Base-by-base conservation (phyloP, 2,797 vertebrate genomes). In the Columba guinea region DNA sequence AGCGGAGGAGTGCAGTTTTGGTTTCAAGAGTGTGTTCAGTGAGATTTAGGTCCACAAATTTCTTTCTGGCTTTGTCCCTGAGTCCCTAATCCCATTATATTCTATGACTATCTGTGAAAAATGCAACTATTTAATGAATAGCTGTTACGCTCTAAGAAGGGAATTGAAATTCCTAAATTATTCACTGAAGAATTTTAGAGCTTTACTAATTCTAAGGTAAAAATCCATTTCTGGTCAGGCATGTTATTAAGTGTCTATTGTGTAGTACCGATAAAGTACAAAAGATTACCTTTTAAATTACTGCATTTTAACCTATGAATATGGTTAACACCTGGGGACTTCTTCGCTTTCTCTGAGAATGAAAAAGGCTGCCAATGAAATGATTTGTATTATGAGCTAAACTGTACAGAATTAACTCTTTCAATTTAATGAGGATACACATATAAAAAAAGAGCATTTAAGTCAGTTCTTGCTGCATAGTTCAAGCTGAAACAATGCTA, bases 241-340 rank as follows among this genome's bases (percentile, higher is more conserved):
- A 70, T 69, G n/a, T 87, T 77, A 70, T 88, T 94, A 92, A 95
- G 35, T n/a, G 79, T 80, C 86, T 77, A 17, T 94, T 93, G 62
- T 95, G 28, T 73, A 82, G 41, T 87, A 27, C 53, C 73, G 52
- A 95, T 87, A 95, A 96, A 27, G 79, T 86, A 20, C 60, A 91
- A 94, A 89, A 83, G 78, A 95, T 95, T 90, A 49, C n/a, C 34
- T 91, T 96, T 96, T 77, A 69, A 94, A 94, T 97, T 89, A 80
- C 63, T 95, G 27, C 35, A 34, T 63, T 95, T 68, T 90, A 87
- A 92, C 71, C 62, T 89, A 23, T 55, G 34, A 64, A 81, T 75
- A 14, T 19, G 28, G 89, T 74, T 78, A 90, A 24, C 28, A 88
- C 48, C 64, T 85, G 30, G 63, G 60, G 67, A 73, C 51, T 44